Evolutionary conservation across 2,797 vertebrate genomes (phyloP).

Genomic region (Danio albolineatus): DNA sequence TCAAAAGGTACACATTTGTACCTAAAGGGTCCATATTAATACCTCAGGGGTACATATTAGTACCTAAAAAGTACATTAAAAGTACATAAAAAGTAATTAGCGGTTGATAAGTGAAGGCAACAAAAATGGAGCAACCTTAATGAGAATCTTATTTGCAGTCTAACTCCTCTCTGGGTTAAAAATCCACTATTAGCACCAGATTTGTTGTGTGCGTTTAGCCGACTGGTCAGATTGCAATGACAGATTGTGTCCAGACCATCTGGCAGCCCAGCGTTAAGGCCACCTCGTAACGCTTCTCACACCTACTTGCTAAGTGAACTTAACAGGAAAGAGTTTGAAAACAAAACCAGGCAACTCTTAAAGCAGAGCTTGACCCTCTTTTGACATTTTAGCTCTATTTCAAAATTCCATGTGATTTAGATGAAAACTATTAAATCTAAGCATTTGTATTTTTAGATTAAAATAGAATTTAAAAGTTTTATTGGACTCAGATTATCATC

Average conservation of each 20-base stretch:
- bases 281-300: conserved; percentile 62
- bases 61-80: too few relatives aligned
- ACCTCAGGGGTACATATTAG: too few relatives aligned
- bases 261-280: conserved; percentile 65
- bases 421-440: conserved; percentile 4
- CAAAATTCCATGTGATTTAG: conserved; percentile 15
- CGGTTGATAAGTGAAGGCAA: conserved; percentile 18
- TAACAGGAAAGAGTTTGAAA: conserved; percentile 58
- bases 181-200: conserved; percentile 64
- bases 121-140: conserved; percentile 30
- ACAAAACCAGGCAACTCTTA: conserved; percentile 3
- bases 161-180: conserved; percentile 53
- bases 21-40: too few relatives aligned
- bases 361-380: conserved; percentile 15
- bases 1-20: too few relatives aligned
- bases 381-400: conserved; percentile 13
- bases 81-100: too few relatives aligned
- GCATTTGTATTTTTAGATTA: conserved; percentile 9
- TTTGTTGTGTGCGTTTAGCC: conserved; percentile 65
- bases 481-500: neutral
- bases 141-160: conserved; percentile 46
- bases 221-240: conserved; percentile 68
- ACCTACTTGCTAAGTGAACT: conserved; percentile 65
- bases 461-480: conserved; percentile 2
- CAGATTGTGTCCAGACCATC: conserved; percentile 73